These are phyloP conservation scores for Pachypeltis micranthus DNA, from an alignment of 1,140 invertebrate species.

Conservation along the genomic window DNA sequence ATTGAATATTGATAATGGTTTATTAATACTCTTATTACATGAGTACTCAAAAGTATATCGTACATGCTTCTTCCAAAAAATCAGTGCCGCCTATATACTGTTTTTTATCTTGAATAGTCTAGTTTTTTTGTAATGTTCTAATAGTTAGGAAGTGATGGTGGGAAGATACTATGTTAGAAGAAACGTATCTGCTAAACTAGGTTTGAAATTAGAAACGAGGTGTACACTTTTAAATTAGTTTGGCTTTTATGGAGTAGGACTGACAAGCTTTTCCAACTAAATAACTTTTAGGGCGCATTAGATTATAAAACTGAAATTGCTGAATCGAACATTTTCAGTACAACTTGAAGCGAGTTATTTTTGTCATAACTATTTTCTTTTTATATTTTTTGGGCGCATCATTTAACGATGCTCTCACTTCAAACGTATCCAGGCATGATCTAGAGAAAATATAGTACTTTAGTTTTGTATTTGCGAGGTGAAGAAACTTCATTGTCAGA, in stretches of 20 bases:
- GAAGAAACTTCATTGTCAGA: no score
- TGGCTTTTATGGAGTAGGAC: slow-evolving; percentile 17
- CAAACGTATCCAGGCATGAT: not conserved
- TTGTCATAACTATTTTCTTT: not conserved
- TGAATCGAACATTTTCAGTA: no score
- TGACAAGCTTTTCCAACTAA: not conserved
- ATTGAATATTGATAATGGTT: not conserved
- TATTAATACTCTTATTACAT: not conserved
- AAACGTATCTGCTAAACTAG: slow-evolving; percentile 17
- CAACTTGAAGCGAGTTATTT: no score
- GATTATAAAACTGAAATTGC: no score
- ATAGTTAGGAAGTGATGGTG: slow-evolving; percentile 12
- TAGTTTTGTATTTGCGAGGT: not conserved
- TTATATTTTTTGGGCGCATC: not conserved
- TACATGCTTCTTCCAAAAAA: slow-evolving; percentile 23
- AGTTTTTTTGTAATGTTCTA: slow-evolving; percentile 20
- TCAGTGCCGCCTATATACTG: slow-evolving; percentile 20
- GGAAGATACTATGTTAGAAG: slow-evolving; percentile 14
- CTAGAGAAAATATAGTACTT: not conserved
- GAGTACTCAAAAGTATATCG: slow-evolving; percentile 5
- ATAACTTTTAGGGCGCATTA: no score
- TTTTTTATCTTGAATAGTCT: slow-evolving; percentile 21
- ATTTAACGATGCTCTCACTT: not conserved
- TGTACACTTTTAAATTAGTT: slow-evolving; percentile 13
- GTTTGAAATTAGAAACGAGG: slow-evolving; percentile 15